Evolutionary conservation across 2,113 vertebrate genomes (phyloP), one percentile per base, ranked within the genome.

Genomic region (Deroptyus accipitrinus): DNA sequence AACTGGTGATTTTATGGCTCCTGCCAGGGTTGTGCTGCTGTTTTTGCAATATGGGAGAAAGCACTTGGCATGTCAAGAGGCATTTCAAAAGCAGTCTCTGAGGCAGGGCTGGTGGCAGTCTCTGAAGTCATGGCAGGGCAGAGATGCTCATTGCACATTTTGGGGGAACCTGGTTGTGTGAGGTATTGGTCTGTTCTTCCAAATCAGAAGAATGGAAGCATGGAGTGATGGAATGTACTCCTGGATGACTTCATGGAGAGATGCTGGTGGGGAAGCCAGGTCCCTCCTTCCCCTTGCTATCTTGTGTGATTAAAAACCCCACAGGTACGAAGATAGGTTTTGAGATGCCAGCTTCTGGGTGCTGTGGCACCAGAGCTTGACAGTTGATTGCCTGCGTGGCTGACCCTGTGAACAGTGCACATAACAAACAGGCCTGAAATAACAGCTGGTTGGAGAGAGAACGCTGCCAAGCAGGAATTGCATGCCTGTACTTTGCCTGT

Each of bases 391-490:
- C 42, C 51, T n/a, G 37, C 8, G 1, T 77, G 83, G 33, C 63
- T 41, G 28, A 63, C 37, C 37, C n/a, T 77, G 42, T 61, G 90
- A 84, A 42, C 52, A 55, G 42, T 59, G 81, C 55, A 55, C 9
- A 3, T 78, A 94, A 80, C 51, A 72, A 91, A 86, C 13, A 12
- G 5, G 11, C 78, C 87, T 88, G 87, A 82, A 94, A 55, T 90
- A 94, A 82, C 74, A 93, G 62, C 87, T 93, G 90, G 35, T 62
- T 87, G 57, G 82, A 89, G 77, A 79, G 73, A 64, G 61, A 16
- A 33, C 62, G 51, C 84, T 82, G 78, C 84, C 78, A 68, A 55
- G 77, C 69, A 94, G 81, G 74, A 91, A 64, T 10, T 90, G 67
- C 46, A 23, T 76, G 68, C 67, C 59, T 1, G 0, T 57, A 7